These are phyloP conservation scores for Hedya salicella DNA, from an alignment of 2,888 invertebrate genomes.

Conservation along the genomic window DNA sequence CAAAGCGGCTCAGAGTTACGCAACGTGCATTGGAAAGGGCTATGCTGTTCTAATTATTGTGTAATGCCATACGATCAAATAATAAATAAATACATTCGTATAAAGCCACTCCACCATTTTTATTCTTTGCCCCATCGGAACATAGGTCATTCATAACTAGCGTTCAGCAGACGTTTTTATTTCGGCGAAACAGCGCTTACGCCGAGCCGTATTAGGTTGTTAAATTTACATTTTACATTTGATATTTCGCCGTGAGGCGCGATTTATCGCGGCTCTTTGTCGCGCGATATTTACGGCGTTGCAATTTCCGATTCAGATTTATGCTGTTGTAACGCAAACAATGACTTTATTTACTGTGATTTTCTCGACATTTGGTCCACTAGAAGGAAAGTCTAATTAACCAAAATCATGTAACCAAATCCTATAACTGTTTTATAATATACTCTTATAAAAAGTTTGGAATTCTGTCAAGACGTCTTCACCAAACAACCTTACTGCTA, in stretches of 20 bases:
- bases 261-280: conserved; percentile 65
- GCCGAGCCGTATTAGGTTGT: conserved; percentile 81
- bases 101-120: conserved; percentile 1
- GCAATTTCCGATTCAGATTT: conserved; percentile 23
- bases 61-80: no score
- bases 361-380: not conserved
- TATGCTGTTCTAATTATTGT: no score
- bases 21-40: no score
- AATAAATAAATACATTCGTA: no score
- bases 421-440: no score
- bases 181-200: conserved; percentile 77
- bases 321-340: conserved; percentile 18
- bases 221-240: conserved; percentile 84
- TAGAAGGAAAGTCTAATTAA: not conserved
- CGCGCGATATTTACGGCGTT: conserved; percentile 16
- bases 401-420: no score
- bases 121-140: conserved; percentile 61
- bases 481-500: no score
- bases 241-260: conserved; percentile 80
- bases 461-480: no score
- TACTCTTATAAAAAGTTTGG: no score
- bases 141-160: conserved; percentile 79
- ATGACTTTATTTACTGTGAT: not conserved
- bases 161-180: conserved; percentile 80
- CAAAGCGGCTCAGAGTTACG: no score